Evolutionary conservation across 2,888 invertebrate species (phyloP), one percentile per base, ranked within the genome.

Genomic region (Strigamia crassipes): DNA sequence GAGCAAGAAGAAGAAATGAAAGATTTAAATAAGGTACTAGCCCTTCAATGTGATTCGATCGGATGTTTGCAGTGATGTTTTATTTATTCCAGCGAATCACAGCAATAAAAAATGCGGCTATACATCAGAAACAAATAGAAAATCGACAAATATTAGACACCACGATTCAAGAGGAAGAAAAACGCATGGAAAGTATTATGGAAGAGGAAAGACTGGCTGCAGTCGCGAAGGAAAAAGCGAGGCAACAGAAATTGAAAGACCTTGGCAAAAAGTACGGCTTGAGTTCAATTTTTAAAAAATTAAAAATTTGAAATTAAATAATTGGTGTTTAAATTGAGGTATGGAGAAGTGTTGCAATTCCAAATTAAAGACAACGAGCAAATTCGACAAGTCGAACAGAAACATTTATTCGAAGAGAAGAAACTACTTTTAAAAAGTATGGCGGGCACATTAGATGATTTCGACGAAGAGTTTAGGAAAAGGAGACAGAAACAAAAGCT

Each of bases 311-410:
- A 27, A 27, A 2, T 27, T 2, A 61, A 18, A 3, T 13, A 6
- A 79, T 34, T 79, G 3, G 42, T 42, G 34, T 42, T 21, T 38
- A 15, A 79, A 79, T 9, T 1, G n/a, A 80, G 80, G 15, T 80
- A 80, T 15, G 46, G 80, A 2, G 23, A 46, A 12, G 21, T 80
- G 13, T 80, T 80, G 18, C 21, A 21, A 80, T 8, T 21, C 2
- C 80, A 80, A 51, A 80, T 80, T 21, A 80, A 80, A 51, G 80
- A 51, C 9, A 42, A 51, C 46, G 46, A 46, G 51, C 46, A 80
- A 42, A 73, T 73, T 73, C 27, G 73, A 1, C 51, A 51, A 21
- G 27, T 80, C 21, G 46, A 51, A 51, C 8, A 80, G 12, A 56
- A 80, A 51, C 23, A 80, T 1, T 31, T 31, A 31, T n/a, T 73